Evolutionary conservation across 2,113 vertebrate species (phyloP), one percentile per base, ranked within the genome.

Genomic region (Tylochromis polylepis): DNA sequence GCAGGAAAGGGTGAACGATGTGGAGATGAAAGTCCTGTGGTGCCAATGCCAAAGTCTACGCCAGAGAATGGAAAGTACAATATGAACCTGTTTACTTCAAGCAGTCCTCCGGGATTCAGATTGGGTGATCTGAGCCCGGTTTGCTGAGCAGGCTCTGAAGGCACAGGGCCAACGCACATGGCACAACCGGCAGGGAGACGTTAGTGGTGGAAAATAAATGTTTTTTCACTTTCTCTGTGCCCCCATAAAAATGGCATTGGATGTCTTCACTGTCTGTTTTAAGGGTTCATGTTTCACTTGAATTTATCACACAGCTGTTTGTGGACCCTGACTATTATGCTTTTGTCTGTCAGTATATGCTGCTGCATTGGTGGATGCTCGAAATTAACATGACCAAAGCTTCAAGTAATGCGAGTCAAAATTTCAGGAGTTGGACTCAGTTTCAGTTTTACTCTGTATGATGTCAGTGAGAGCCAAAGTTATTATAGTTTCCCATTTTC

Each of bases 151-250:
- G 79, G 91, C 67, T 75, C 59, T 75, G 16, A 49, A 59, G 91
- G 93, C 88, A 81, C 10, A 1, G 8, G 36, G 88, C 91, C 94
- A 94, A 67, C 1, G 12, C 78, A 82, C 88, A 90, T 91, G 85
- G 53, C 84, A 88, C 83, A 62, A 91, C 81, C 87, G 87, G 93
- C 90, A 75, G 87, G 51, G 51, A 85, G 49, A 82, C 34, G 41
- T 88, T 79, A 81, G 80, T n/a, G 12, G 62, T 58, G 87, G 80
- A 89, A 91, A 83, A 38, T 60, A 65, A 78, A 85, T 56, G 70
- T 91, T 85, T 84, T 85, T 75, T 81, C 20, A 58, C 41, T 41
- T 55, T 31, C 18, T 81, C 79, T 29, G 11, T 41, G 57, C 86
- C 20, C 67, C 22, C 12, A 38, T 72, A 72, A 72, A 43, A 46